Percentiles rank a stretch among this genome's conserved stretches.
These are phyloP conservation scores for Aradus depressus DNA, from an alignment of 2,888 invertebrate genomes.

Conservation along the genomic window DNA sequence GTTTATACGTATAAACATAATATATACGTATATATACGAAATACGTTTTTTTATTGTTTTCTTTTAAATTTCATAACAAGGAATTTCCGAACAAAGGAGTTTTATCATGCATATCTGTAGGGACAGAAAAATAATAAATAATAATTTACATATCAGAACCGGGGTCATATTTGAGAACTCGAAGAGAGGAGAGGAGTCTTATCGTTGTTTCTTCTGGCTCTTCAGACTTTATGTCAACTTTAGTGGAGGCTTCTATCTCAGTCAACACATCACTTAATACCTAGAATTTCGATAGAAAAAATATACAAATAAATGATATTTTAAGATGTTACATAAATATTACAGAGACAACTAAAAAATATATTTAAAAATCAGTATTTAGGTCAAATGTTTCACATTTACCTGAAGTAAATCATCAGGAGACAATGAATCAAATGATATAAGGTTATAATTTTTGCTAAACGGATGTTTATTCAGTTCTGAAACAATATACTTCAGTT, in stretches of 20 bases:
- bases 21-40: no score
- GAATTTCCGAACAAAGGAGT: no score
- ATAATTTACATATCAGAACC: constrained; percentile 40
- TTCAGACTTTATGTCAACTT: constrained; percentile 62
- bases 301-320: background rate
- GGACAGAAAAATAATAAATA: background rate
- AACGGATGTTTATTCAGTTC: constrained; percentile 62
- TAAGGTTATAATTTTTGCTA: constrained; percentile 62
- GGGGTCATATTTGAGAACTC: constrained; percentile 71
- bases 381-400: constrained; percentile 2
- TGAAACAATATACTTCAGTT: constrained; percentile 55
- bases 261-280: constrained; percentile 63
- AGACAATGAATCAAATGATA: constrained; percentile 71
- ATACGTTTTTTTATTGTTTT: no score
- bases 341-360: background rate
- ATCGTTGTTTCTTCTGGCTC: constrained; percentile 64
- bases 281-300: constrained; percentile 31
- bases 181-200: constrained; percentile 55
- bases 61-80: no score
- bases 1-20: no score
- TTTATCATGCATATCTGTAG: background rate
- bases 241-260: constrained; percentile 55
- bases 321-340: no score
- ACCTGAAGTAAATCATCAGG: constrained; percentile 62
- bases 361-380: background rate